A percentile compares a stretch with the other conserved stretches of the same genome.
Conservation (phyloP, 2,113 vertebrate genomes). For the Podarcis raffonei region DNA sequence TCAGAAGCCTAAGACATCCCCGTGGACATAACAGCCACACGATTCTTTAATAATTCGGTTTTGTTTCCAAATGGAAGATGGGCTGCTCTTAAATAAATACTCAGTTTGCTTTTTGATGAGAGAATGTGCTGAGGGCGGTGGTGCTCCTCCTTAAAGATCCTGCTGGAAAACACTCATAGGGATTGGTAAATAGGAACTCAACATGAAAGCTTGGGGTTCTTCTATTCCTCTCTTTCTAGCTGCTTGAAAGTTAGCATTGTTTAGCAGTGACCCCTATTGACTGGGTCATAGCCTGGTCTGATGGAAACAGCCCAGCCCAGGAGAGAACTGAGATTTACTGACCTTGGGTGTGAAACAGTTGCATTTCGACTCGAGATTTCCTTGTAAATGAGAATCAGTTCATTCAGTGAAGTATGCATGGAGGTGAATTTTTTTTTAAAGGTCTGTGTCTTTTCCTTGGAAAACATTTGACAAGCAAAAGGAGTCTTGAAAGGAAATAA, state of each 20-base stretch:
- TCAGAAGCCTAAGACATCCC: neutral
- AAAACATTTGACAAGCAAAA: constrained; percentile 66
- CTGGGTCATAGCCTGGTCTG: constrained; percentile 77
- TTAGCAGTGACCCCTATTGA: constrained; percentile 69
- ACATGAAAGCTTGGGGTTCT: constrained; percentile 61
- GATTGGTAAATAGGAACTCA: constrained; percentile 71
- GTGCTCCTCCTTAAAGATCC: constrained; percentile 47
- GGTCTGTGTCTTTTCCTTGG: constrained; percentile 70
- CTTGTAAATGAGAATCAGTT: constrained; percentile 74
- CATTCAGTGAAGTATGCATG: constrained; percentile 63
- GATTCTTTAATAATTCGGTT: neutral
- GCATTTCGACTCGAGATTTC: constrained; percentile 72
- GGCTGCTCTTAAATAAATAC: constrained; percentile 67
- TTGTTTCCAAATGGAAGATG: constrained; percentile 1
- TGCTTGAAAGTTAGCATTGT: constrained; percentile 69
- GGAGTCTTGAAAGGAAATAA: constrained; percentile 71
- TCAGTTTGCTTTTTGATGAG: constrained; percentile 48
- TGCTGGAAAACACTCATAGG: constrained; percentile 65
- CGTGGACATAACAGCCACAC: neutral
- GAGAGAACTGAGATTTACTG: constrained; percentile 74
- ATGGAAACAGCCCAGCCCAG: constrained; percentile 79
- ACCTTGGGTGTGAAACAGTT: constrained; percentile 65
- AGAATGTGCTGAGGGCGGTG: constrained; percentile 53
- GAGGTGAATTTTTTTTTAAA: constrained; percentile 68
- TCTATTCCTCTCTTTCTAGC: constrained; percentile 28